phyloP scores from a whole-genome alignment of 2,797 vertebrate species.

The Enteromius radiatus region DNA sequence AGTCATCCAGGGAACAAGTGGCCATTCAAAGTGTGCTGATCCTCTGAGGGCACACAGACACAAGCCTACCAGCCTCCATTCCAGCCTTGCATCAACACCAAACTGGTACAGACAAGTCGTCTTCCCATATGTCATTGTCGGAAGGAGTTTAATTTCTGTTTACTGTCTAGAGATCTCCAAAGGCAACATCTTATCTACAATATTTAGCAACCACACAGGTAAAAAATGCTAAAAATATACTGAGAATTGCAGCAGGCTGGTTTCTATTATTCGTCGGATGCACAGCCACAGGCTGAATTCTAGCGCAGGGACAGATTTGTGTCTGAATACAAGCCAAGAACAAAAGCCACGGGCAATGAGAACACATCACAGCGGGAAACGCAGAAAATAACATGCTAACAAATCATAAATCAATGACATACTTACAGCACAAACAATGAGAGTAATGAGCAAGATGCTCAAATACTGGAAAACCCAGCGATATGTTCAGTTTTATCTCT shows the following conservation, averaged over 20 bases:
- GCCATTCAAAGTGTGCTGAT: slow-evolving; percentile 71
- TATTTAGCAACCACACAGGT: background rate
- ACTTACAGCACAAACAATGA: slow-evolving; percentile 8
- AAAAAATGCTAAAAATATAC: background rate
- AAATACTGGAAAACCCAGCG: slow-evolving; percentile 26
- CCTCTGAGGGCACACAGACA: slow-evolving; percentile 48
- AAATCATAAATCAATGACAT: slow-evolving; percentile 34
- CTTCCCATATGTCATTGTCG: slow-evolving; percentile 34
- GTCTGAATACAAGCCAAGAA: slow-evolving; percentile 55
- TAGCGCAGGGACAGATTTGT: slow-evolving; percentile 39
- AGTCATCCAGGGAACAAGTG: slow-evolving; percentile 66
- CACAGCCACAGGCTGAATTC: slow-evolving; percentile 24
- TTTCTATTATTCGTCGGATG: slow-evolving; percentile 3
- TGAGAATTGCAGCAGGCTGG: slow-evolving; percentile 13
- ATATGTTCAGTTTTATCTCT: background rate
- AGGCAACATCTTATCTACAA: slow-evolving; percentile 6
- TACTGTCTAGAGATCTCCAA: background rate
- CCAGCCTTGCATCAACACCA: slow-evolving; percentile 53
- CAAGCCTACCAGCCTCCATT: slow-evolving; percentile 40
- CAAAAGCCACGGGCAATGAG: slow-evolving; percentile 53
- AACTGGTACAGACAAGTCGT: slow-evolving; percentile 61
- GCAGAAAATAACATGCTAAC: slow-evolving; percentile 44
- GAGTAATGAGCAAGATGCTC: slow-evolving; percentile 2
- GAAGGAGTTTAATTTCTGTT: slow-evolving; percentile 2
- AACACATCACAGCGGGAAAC: slow-evolving; percentile 52